Percentiles rank a stretch among this genome's conserved stretches.
Evolutionary conservation across 1,140 invertebrate species (phyloP).

Genomic region (Sminthurides bifidus): DNA sequence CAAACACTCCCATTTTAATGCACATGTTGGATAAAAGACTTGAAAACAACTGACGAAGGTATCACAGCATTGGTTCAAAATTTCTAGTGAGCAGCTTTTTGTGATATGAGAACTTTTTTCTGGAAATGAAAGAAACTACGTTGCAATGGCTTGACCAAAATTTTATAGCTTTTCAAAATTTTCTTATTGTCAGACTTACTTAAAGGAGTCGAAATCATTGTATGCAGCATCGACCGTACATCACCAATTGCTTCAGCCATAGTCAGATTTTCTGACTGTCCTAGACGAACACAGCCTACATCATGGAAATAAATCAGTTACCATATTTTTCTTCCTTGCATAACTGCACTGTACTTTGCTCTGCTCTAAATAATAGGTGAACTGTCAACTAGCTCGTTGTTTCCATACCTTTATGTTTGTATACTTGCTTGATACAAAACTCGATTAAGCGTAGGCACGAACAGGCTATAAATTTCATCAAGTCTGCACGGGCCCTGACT

Average conservation of each 20-base stretch:
- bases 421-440: conserved; percentile 30
- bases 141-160: background rate
- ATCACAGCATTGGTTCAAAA: conserved; percentile 77
- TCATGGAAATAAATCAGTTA: conserved; percentile 3
- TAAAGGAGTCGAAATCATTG: conserved; percentile 61
- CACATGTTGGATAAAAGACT: conserved; percentile 87
- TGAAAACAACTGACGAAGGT: conserved; percentile 87
- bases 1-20: conserved; percentile 80
- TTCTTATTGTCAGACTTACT: conserved; percentile 2
- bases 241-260: conserved; percentile 77
- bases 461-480: conserved; percentile 27
- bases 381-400: background rate
- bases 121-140: background rate
- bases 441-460: conserved; percentile 27
- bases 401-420: conserved; percentile 26
- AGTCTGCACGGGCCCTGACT: conserved; percentile 13
- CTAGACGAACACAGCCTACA: conserved; percentile 33
- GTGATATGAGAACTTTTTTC: background rate
- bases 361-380: too few species aligned
- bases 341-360: background rate
- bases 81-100: conserved; percentile 37
- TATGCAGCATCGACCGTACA: conserved; percentile 63
- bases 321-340: background rate
- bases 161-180: background rate
- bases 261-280: conserved; percentile 32